Evolutionary conservation across 2,113 vertebrate species (phyloP).

Genomic region (Coptodon bakossiorum): DNA sequence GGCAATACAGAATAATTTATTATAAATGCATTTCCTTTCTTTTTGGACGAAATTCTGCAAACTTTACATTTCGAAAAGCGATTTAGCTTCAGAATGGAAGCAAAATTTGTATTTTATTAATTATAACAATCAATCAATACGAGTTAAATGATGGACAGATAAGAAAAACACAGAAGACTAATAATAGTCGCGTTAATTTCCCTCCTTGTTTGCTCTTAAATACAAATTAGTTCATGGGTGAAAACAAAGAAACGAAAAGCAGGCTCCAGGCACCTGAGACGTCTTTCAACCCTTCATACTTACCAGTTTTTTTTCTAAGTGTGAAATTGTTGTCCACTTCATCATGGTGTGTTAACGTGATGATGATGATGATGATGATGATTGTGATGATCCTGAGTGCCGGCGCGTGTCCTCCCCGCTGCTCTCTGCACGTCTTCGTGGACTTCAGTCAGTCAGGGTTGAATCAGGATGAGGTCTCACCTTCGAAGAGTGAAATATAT

Average conservation of each 20-base stretch:
- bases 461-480: constrained; percentile 12
- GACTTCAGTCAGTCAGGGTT: neutral
- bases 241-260: neutral
- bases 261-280: neutral
- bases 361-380: neutral
- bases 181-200: constrained; percentile 42
- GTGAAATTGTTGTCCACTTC: neutral
- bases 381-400: neutral
- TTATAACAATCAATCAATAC: neutral
- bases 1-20: fast-evolving
- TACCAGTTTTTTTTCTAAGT: neutral
- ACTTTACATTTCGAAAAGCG: neutral
- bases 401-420: constrained; percentile 8
- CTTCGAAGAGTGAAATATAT: constrained; percentile 5
- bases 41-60: neutral
- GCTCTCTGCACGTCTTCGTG: constrained; percentile 7
- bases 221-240: neutral
- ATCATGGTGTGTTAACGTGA: neutral
- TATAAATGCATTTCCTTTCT: neutral
- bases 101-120: neutral
- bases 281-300: neutral
- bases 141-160: neutral
- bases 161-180: neutral
- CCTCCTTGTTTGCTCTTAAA: neutral
- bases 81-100: neutral